These are phyloP conservation scores for Limonius californicus DNA, from an alignment of 1,140 invertebrate species.

Conservation along the genomic window DNA sequence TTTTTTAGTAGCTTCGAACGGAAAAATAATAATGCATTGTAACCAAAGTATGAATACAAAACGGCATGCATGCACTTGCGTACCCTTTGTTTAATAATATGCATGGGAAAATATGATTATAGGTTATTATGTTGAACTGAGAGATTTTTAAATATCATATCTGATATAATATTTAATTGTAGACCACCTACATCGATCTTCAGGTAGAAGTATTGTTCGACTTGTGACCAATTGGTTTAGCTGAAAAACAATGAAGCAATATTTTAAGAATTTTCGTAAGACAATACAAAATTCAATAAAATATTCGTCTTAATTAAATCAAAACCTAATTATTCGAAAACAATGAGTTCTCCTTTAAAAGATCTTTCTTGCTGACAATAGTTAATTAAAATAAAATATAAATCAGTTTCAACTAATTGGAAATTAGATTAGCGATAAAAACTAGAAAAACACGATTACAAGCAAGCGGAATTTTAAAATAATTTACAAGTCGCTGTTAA, in stretches of 20 bases:
- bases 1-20: too few species aligned
- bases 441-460: too few species aligned
- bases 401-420: too few species aligned
- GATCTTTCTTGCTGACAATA: too few species aligned
- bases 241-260: constrained; percentile 6
- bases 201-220: constrained; percentile 1
- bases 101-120: constrained; percentile 12
- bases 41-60: neutral
- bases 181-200: constrained; percentile 7
- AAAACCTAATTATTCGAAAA: neutral
- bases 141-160: constrained; percentile 7
- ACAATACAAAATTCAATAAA: neutral
- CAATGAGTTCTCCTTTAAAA: too few species aligned
- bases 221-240: constrained; percentile 3
- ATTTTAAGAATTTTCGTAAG: constrained; percentile 9
- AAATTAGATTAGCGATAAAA: too few species aligned
- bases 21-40: neutral
- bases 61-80: neutral
- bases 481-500: constrained; percentile 13
- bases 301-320: neutral
- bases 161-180: constrained; percentile 13
- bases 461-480: too few species aligned
- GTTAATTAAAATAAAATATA: too few species aligned
- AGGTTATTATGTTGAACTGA: constrained; percentile 11
- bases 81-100: constrained; percentile 14